Percentiles rank a stretch among this genome's conserved stretches.
phyloP scores from a whole-genome alignment of 2,113 vertebrate genomes.

The Gavia stellata region DNA sequence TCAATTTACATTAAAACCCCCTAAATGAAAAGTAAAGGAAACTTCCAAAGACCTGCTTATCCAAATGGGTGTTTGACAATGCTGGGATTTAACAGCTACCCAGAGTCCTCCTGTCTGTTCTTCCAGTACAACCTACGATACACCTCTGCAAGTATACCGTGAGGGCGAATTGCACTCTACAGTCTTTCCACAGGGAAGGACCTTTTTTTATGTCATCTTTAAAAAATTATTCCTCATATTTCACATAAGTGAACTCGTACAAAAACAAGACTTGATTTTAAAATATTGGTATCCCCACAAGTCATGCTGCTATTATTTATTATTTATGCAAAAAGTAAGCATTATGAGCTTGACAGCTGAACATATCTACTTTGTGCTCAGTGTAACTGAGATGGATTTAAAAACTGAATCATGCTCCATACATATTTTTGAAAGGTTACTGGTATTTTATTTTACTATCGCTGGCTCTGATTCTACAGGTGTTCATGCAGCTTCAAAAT shows the following conservation, averaged over 20 bases:
- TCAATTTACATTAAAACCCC: neutral
- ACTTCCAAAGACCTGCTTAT: neutral
- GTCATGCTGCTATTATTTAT: neutral
- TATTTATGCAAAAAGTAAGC: neutral
- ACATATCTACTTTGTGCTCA: neutral
- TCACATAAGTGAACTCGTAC: neutral
- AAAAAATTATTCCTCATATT: neutral
- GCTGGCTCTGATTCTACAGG: neutral
- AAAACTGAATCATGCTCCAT: neutral
- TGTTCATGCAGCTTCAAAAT: neutral
- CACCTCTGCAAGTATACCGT: accelerated
- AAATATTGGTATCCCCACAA: neutral
- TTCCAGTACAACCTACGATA: neutral
- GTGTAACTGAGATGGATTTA: neutral
- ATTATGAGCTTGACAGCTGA: neutral
- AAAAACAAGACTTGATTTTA: neutral
- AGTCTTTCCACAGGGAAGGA: neutral
- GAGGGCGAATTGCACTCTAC: neutral
- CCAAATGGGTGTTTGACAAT: accelerated
- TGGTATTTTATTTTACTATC: neutral
- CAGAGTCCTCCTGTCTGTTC: neutral
- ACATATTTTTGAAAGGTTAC: neutral
- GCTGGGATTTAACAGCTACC: neutral
- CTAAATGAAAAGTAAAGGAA: neutral
- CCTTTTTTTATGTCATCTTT: neutral